A percentile compares a stretch with the other conserved stretches of the same genome.
These are phyloP conservation scores for Onychomys leucogaster DNA, from an alignment of 2,797 vertebrate species.

Conservation along the genomic window DNA sequence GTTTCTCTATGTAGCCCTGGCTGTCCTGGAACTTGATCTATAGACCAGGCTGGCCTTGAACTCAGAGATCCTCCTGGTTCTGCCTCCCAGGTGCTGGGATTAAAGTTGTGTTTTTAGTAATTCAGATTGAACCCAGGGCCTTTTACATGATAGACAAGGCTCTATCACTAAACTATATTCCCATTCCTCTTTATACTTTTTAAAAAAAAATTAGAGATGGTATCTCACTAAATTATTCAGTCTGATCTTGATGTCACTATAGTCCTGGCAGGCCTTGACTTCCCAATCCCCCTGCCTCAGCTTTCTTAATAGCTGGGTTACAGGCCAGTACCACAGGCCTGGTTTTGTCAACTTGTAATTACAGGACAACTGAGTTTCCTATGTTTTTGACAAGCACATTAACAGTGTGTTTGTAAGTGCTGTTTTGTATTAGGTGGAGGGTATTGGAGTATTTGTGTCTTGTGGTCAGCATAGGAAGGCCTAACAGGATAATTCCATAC, in stretches of 20 bases:
- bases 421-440: constrained; percentile 28
- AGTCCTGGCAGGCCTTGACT: not conserved
- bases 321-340: not conserved
- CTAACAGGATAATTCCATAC: not conserved
- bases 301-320: not conserved
- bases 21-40: too few relatives aligned
- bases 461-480: not conserved
- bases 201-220: not conserved
- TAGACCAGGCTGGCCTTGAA: too few relatives aligned
- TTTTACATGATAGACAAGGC: not conserved
- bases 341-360: constrained; percentile 1
- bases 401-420: not conserved
- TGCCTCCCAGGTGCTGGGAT: too few relatives aligned
- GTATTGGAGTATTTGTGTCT: constrained; percentile 18
- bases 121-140: not conserved
- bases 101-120: not conserved
- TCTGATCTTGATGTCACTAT: not conserved
- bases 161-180: not conserved
- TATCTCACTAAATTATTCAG: not conserved
- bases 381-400: constrained; percentile 38
- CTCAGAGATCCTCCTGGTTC: too few relatives aligned
- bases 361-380: not conserved
- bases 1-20: too few relatives aligned
- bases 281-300: not conserved
- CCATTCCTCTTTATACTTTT: not conserved